phyloP scores from a whole-genome alignment of 2,797 vertebrate species.

The Propithecus deckenii region DNA sequence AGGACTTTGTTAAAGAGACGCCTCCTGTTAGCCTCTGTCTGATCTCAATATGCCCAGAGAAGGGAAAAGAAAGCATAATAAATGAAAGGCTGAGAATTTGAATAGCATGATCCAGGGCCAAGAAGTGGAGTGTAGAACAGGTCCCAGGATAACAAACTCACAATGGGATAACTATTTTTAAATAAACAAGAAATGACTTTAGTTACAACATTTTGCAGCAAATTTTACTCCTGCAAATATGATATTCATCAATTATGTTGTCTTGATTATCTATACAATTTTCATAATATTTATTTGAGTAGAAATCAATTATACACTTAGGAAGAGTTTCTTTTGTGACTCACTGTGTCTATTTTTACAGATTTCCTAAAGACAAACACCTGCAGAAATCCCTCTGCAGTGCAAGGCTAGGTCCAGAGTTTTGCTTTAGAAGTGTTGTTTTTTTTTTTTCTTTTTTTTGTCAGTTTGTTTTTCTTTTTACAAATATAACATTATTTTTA shows the following conservation, averaged over 20 bases:
- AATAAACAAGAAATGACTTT: neutral
- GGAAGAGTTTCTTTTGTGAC: neutral
- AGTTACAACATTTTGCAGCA: neutral
- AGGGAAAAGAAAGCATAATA: neutral
- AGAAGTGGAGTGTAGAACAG: neutral
- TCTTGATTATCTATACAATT: neutral
- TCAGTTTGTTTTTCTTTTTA: neutral
- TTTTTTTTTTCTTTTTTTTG: neutral
- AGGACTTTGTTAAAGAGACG: neutral
- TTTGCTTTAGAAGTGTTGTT: neutral
- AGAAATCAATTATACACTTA: neutral
- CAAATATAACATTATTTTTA: neutral
- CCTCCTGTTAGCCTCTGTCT: neutral
- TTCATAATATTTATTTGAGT: slow-evolving; percentile 1
- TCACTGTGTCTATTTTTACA: neutral
- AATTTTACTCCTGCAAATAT: neutral
- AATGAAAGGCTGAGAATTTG: neutral
- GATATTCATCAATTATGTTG: neutral
- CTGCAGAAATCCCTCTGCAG: neutral
- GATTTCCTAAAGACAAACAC: slow-evolving; percentile 7
- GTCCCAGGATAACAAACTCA: neutral
- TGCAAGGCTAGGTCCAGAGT: neutral
- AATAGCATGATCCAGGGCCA: neutral
- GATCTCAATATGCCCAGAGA: neutral
- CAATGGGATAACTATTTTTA: neutral